Percentiles rank a stretch among this genome's conserved stretches.
Conservation (phyloP, 1,140 invertebrate genomes). For the Daktulosphaira vitifoliae region DNA sequence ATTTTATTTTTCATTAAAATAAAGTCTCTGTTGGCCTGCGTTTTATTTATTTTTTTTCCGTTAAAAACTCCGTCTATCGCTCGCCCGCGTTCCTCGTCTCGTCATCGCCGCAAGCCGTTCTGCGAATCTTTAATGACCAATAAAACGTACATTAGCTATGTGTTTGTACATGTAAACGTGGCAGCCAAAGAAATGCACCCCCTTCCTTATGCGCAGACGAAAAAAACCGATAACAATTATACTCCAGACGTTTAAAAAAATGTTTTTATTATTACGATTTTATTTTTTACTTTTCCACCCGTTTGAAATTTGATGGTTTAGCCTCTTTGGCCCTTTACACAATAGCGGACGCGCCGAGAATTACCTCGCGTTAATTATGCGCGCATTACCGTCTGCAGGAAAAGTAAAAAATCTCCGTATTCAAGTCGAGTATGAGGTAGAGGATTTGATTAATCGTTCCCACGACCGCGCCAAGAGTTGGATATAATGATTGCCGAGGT, state of each 20-base stretch:
- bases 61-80: constrained; percentile 13
- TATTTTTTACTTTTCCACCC: neutral
- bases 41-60: constrained; percentile 21
- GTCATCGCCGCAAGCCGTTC: neutral
- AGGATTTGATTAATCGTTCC: constrained; percentile 31
- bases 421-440: neutral
- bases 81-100: neutral
- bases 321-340: neutral
- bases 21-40: constrained; percentile 16
- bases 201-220: neutral
- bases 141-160: constrained; percentile 5
- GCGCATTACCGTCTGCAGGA: neutral
- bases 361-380: neutral
- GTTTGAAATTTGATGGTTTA: neutral
- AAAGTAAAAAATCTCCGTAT: constrained; percentile 14
- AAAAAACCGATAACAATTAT: neutral
- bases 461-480: constrained; percentile 6
- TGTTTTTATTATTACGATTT: no score
- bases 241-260: no score
- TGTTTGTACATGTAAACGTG: neutral
- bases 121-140: constrained; percentile 32
- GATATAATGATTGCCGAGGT: constrained; percentile 32
- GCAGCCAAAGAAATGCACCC: neutral
- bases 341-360: neutral
- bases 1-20: constrained; percentile 31